These are phyloP conservation scores for Spisula subtruncata DNA, from an alignment of 2,888 invertebrate genomes.

Conservation along the genomic window DNA sequence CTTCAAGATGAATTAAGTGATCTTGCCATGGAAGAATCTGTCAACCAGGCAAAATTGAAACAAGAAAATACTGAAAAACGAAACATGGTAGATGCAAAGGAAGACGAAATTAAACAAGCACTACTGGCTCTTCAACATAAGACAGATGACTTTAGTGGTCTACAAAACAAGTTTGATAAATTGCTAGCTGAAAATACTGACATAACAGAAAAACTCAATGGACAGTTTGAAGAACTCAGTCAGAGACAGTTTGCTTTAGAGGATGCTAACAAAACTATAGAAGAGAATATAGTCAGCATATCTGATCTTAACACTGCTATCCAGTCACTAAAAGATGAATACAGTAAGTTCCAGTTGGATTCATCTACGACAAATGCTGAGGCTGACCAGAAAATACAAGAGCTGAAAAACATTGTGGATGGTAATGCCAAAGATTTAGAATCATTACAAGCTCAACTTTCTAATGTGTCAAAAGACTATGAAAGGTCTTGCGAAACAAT, in stretches of 20 bases:
- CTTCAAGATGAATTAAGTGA: conserved; percentile 63
- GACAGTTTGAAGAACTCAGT: neutral
- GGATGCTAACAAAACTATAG: conserved; percentile 23
- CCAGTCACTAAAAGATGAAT: conserved; percentile 33
- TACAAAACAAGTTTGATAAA: neutral
- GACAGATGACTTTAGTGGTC: conserved; percentile 31
- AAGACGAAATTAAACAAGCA: conserved; percentile 40
- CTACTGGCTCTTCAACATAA: conserved; percentile 37
- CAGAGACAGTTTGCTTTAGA: conserved; percentile 14
- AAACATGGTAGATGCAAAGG: conserved; percentile 46
- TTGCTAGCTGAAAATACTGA: conserved; percentile 32
- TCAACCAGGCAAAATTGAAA: conserved; percentile 50
- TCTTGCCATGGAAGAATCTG: conserved; percentile 61
- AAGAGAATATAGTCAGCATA: conserved; percentile 12
- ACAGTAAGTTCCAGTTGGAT: conserved; percentile 8
- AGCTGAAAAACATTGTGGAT: conserved; percentile 28
- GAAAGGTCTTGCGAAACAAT: neutral
- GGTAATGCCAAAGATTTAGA: conserved; percentile 24
- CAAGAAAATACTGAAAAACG: conserved; percentile 53
- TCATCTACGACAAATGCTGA: conserved; percentile 7
- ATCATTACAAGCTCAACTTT: neutral
- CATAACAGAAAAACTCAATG: neutral
- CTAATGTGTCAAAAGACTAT: neutral
- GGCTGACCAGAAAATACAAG: conserved; percentile 25
- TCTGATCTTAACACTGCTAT: conserved; percentile 10